Percentiles rank a stretch among this genome's conserved stretches.
Evolutionary conservation across 1,140 invertebrate species (phyloP).

Genomic region (Bombus ignitus): DNA sequence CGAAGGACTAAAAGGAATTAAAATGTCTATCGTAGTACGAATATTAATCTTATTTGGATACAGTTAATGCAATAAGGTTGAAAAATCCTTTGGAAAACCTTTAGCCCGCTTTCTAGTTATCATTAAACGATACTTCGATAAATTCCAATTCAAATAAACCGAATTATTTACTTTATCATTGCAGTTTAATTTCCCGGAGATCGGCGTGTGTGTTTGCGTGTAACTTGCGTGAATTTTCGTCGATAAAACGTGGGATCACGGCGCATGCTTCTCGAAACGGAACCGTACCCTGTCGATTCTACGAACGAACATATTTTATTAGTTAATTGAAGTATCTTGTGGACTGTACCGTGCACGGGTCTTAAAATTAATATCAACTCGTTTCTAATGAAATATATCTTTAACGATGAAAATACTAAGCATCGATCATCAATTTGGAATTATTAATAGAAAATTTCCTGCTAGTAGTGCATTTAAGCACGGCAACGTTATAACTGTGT

Average conservation of each 20-base stretch:
- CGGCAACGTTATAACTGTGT: too few species aligned
- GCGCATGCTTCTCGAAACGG: neutral
- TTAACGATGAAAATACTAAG: neutral
- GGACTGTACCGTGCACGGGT: too few species aligned
- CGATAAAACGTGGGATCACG: slow-evolving; percentile 37
- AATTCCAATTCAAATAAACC: slow-evolving; percentile 1
- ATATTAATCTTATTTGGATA: neutral
- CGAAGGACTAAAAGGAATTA: neutral
- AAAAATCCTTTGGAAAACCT: too few species aligned
- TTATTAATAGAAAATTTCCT: neutral
- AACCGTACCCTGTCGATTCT: neutral
- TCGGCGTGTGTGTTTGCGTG: neutral
- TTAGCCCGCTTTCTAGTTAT: neutral
- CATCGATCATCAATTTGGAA: neutral
- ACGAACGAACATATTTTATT: neutral
- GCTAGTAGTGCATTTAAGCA: too few species aligned
- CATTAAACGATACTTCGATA: slow-evolving; percentile 30
- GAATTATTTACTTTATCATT: slow-evolving; percentile 18
- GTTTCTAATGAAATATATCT: neutral
- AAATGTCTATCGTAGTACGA: neutral
- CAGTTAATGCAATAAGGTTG: slow-evolving; percentile 3
- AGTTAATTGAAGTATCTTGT: neutral
- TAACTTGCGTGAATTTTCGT: slow-evolving; percentile 27
- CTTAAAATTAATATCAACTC: neutral
- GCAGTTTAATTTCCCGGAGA: slow-evolving; percentile 11